These are phyloP conservation scores for Scomber colias DNA, from an alignment of 2,113 vertebrate genomes.

Conservation along the genomic window DNA sequence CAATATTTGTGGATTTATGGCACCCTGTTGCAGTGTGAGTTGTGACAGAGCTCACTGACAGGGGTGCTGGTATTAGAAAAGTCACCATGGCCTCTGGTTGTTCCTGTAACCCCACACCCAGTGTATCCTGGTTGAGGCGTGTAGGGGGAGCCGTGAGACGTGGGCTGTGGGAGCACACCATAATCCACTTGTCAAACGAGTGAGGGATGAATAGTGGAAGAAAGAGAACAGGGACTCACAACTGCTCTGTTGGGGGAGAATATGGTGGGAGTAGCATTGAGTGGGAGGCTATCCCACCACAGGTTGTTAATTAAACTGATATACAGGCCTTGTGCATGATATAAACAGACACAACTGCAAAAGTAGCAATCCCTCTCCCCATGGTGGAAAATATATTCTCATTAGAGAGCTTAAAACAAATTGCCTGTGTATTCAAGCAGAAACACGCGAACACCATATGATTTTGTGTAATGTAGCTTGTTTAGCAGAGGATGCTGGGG, in stretches of 20 bases:
- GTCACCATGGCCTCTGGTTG: not conserved
- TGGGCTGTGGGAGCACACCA: not conserved
- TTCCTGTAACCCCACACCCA: constrained; percentile 39
- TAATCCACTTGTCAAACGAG: constrained; percentile 34
- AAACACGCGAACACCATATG: constrained; percentile 16
- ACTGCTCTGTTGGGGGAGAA: not conserved
- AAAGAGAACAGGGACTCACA: not conserved
- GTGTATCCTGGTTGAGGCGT: constrained; percentile 11
- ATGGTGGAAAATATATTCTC: constrained; percentile 1
- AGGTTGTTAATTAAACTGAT: constrained; percentile 31
- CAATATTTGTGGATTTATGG: constrained; percentile 10
- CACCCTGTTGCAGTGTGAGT: not conserved
- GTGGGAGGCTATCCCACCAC: not conserved
- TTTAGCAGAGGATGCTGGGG: constrained; percentile 40
- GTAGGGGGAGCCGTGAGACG: constrained; percentile 16
- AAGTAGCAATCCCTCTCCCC: not conserved
- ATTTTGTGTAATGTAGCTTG: constrained; percentile 46
- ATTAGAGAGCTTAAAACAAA: constrained; percentile 26
- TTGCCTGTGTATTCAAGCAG: constrained; percentile 41
- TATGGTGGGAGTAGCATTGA: not conserved
- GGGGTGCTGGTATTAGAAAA: constrained; percentile 13
- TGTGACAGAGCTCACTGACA: constrained; percentile 19
- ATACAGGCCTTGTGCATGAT: not conserved
- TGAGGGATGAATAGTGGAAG: constrained; percentile 11
- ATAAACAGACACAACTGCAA: constrained; percentile 6